A percentile compares a stretch with the other conserved stretches of the same genome.
Evolutionary conservation across 2,113 vertebrate species (phyloP).

Genomic region (Zosterops pallidus): DNA sequence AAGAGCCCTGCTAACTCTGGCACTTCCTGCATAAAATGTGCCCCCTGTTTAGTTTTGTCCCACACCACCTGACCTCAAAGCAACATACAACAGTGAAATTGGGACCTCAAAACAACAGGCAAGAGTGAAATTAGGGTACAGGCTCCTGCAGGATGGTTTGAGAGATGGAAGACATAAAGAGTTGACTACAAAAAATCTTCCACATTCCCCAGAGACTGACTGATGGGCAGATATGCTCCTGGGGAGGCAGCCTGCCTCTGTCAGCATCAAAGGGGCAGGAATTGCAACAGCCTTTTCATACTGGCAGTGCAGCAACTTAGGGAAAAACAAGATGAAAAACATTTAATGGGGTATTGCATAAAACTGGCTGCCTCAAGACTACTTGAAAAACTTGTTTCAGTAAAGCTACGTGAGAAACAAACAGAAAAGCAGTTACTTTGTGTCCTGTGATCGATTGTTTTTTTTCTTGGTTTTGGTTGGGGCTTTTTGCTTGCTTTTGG

Average conservation of each 20-base stretch:
- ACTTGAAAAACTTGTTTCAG: conserved; percentile 39
- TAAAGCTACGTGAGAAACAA: neutral
- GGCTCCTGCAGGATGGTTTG: neutral
- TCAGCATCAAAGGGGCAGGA: neutral
- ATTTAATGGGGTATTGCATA: conserved; percentile 9
- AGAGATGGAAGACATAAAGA: neutral
- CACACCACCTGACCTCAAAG: neutral
- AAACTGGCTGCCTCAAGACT: neutral
- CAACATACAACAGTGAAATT: neutral
- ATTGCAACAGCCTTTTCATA: neutral
- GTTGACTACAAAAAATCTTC: neutral
- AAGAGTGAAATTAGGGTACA: neutral
- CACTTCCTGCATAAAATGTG: neutral
- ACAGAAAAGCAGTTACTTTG: neutral
- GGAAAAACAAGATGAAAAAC: neutral
- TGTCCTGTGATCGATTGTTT: neutral
- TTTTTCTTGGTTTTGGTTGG: neutral
- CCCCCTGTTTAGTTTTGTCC: neutral
- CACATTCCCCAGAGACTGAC: neutral
- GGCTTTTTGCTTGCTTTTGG: neutral
- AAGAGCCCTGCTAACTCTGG: neutral
- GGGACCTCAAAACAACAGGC: neutral
- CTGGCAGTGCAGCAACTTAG: neutral
- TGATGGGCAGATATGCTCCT: neutral
- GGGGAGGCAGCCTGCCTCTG: neutral